phyloP scores from a whole-genome alignment of 2,113 vertebrate genomes.

The Scortum barcoo region DNA sequence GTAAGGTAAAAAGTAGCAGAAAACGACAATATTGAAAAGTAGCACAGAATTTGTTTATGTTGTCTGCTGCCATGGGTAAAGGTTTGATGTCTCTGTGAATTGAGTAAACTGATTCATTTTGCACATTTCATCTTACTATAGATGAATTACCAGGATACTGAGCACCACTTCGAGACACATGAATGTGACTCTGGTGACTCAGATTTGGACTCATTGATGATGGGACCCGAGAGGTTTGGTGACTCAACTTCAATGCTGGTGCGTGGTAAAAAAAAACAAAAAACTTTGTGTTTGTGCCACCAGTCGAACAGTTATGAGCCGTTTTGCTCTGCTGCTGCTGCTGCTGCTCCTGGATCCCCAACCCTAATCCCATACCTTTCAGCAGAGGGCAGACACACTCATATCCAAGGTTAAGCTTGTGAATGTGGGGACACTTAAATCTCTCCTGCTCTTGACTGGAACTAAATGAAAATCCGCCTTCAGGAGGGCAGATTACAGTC shows the following conservation, averaged over 20 bases:
- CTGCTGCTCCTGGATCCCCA: slow-evolving; percentile 40
- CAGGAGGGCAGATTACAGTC: slow-evolving; percentile 35
- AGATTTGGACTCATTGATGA: slow-evolving; percentile 6
- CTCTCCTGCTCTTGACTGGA: slow-evolving; percentile 44
- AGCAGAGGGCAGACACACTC: slow-evolving; percentile 48
- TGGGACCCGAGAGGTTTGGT: slow-evolving; percentile 19
- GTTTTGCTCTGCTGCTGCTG: not conserved
- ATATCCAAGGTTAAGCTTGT: slow-evolving; percentile 67
- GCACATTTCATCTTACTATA: slow-evolving; percentile 15
- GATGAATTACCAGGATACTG: not conserved
- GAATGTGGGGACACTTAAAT: slow-evolving; percentile 56
- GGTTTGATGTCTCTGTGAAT: not conserved
- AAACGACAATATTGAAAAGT: not conserved
- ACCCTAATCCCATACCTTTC: slow-evolving; percentile 63
- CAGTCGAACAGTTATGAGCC: not conserved
- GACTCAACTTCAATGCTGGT: not conserved
- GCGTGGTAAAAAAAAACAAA: slow-evolving; percentile 22
- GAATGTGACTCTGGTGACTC: slow-evolving; percentile 18
- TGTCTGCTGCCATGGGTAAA: not conserved
- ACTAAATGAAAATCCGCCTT: slow-evolving; percentile 40
- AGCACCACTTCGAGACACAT: slow-evolving; percentile 2
- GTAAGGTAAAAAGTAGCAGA: not conserved
- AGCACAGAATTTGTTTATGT: not conserved
- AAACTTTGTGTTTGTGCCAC: not conserved
- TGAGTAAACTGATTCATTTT: not conserved